Evolutionary conservation across 2,888 invertebrate species (phyloP).

Genomic region (Pyrrhosoma nymphula): DNA sequence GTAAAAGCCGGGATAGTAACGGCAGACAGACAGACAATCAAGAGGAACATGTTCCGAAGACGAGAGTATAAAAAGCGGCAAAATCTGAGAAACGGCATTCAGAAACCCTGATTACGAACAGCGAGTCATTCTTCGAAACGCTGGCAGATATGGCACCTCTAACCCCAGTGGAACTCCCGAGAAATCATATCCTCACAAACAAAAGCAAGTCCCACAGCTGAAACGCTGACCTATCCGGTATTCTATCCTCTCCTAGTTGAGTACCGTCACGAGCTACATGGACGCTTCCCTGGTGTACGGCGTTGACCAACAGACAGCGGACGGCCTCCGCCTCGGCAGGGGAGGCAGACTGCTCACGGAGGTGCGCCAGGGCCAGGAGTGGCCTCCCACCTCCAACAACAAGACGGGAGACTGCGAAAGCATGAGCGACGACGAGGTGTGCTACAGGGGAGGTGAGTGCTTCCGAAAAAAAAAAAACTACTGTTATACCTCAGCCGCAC

Average conservation of each 20-base stretch:
- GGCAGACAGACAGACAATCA: no score
- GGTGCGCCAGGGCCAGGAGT: conserved; percentile 84
- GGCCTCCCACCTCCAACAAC: conserved; percentile 86
- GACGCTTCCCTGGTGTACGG: conserved; percentile 92
- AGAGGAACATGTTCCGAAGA: no score
- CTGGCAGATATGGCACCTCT: no score
- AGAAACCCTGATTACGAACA: no score
- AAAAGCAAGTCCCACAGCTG: no score
- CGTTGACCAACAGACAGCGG: conserved; percentile 83
- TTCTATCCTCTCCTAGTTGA: conserved; percentile 79
- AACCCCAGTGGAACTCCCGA: no score
- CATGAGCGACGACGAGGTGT: conserved; percentile 84
- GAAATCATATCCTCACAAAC: no score
- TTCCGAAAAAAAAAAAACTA: background rate
- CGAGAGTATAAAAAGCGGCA: no score
- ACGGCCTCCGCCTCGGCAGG: conserved; percentile 83
- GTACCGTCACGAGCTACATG: conserved; percentile 86
- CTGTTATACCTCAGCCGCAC: no score
- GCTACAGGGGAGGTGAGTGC: conserved; percentile 86
- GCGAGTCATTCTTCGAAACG: no score
- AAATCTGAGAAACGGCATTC: no score
- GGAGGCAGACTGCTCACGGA: conserved; percentile 85
- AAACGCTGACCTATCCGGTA: background rate
- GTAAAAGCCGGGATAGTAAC: no score
- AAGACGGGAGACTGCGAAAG: conserved; percentile 85